Evolutionary conservation across 1,140 invertebrate genomes (phyloP).

Genomic region (Epicauta chinensis): DNA sequence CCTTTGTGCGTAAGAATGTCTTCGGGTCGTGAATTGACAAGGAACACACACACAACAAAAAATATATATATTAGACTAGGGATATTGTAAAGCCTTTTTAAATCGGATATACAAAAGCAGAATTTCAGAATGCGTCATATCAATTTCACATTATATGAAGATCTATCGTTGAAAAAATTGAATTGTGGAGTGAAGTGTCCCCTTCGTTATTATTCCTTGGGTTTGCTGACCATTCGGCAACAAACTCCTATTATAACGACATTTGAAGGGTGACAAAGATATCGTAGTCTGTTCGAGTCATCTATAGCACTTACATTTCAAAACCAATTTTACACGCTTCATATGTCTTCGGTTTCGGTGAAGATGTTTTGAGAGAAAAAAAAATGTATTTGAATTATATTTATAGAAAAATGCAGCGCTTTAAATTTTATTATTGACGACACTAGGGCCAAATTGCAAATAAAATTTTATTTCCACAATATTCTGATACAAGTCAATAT

Average conservation of each 20-base stretch:
- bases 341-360: conserved; percentile 18
- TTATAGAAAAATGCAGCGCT: conserved; percentile 16
- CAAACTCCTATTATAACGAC: conserved; percentile 27
- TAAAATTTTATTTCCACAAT: conserved; percentile 27
- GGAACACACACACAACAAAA: no score
- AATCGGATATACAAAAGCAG: conserved; percentile 20
- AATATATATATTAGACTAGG: no score
- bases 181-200: conserved; percentile 32
- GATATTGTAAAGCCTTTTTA: conserved; percentile 9
- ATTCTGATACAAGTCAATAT: conserved; percentile 7
- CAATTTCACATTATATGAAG: conserved; percentile 30
- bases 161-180: conserved; percentile 35
- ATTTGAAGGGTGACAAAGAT: conserved; percentile 34
- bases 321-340: conserved; percentile 34
- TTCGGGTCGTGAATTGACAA: no score
- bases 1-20: no score
- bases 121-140: conserved; percentile 27
- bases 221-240: conserved; percentile 29
- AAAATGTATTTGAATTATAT: background rate
- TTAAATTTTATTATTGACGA: conserved; percentile 21
- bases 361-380: no score
- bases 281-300: conserved; percentile 25
- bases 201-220: conserved; percentile 31
- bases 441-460: conserved; percentile 21
- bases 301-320: conserved; percentile 30